Evolutionary conservation across 2,113 vertebrate species (phyloP).

Genomic region (Caloenas nicobarica): DNA sequence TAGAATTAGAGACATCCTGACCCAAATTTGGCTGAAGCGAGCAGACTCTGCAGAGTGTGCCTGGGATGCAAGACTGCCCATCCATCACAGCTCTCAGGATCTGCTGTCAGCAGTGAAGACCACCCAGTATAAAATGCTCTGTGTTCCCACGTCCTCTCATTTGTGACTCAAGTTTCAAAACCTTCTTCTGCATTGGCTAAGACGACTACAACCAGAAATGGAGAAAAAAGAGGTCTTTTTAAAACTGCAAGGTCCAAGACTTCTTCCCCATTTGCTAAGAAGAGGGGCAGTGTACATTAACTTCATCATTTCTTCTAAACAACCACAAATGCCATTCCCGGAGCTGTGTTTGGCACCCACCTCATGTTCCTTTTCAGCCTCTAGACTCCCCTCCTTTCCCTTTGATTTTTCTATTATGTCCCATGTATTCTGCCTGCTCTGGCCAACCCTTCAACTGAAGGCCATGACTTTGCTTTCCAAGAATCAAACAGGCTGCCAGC

Average conservation of each 20-base stretch:
- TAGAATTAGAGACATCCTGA: neutral
- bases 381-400: neutral
- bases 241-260: neutral
- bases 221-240: neutral
- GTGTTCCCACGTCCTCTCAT: neutral
- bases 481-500: slow-evolving; percentile 29
- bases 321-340: neutral
- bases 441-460: neutral
- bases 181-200: neutral
- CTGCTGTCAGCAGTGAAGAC: neutral
- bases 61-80: neutral
- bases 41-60: neutral
- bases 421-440: neutral
- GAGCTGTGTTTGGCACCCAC: neutral
- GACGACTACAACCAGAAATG: neutral
- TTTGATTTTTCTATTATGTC: neutral
- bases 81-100: neutral
- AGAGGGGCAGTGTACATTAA: neutral
- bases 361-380: neutral
- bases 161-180: neutral
- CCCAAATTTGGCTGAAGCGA: neutral
- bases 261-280: neutral
- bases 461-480: neutral
- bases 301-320: neutral
- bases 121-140: neutral